A percentile compares a stretch with the other conserved stretches of the same genome.
Conservation (phyloP, 1,140 invertebrate genomes). For the Ceratosolen solmsi region DNA sequence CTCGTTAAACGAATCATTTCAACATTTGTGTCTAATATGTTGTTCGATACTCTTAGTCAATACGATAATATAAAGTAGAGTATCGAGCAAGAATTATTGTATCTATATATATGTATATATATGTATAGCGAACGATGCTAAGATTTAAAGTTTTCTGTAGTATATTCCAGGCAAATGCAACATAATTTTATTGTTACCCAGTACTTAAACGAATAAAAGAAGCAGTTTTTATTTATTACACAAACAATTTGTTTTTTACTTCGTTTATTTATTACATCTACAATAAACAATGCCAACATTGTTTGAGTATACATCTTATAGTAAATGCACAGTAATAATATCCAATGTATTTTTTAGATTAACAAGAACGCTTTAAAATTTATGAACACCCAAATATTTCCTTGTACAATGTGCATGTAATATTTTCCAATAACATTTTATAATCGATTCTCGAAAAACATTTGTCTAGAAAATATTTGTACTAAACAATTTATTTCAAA, state of each 20-base stretch:
- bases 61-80: background rate
- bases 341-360: conserved; percentile 14
- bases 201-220: conserved; percentile 29
- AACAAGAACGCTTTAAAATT: conserved; percentile 31
- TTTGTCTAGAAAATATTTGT: conserved; percentile 35
- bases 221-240: conserved; percentile 3
- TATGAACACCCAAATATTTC: conserved; percentile 12
- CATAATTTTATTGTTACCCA: conserved; percentile 24
- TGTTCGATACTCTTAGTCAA: background rate
- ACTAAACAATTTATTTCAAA: conserved; percentile 38
- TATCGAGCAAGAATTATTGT: background rate
- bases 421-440: conserved; percentile 20
- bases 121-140: background rate
- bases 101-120: background rate
- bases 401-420: conserved; percentile 38
- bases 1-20: background rate
- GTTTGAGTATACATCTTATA: conserved; percentile 47
- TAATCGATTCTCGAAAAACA: conserved; percentile 35
- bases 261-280: conserved; percentile 53
- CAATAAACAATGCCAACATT: conserved; percentile 46
- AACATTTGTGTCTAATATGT: background rate
- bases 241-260: conserved; percentile 40
- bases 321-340: conserved; percentile 33
- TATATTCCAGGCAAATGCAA: conserved; percentile 1
- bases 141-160: background rate